Evolutionary conservation across 1,140 invertebrate species (phyloP).

Genomic region (Mya arenaria): DNA sequence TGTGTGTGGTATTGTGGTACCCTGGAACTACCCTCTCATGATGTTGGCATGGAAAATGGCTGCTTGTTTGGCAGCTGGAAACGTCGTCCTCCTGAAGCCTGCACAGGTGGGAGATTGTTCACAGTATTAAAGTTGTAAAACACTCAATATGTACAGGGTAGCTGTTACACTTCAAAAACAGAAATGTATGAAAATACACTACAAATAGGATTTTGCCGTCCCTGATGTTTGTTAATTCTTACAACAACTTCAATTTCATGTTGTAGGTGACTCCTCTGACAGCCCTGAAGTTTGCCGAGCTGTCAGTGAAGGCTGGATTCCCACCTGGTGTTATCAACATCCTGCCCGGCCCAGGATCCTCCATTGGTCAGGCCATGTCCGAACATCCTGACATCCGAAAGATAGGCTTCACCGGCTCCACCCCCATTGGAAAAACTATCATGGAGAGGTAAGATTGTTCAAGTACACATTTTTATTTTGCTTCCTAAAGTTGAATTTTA

Average conservation of each 20-base stretch:
- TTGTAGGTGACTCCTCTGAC: slow-evolving; percentile 88
- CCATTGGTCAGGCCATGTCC: slow-evolving; percentile 92
- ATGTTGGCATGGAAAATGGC: slow-evolving; percentile 85
- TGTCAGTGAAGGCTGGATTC: slow-evolving; percentile 92
- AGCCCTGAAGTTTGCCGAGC: slow-evolving; percentile 96
- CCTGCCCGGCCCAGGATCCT: slow-evolving; percentile 89
- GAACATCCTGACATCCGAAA: slow-evolving; percentile 93
- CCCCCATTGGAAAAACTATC: slow-evolving; percentile 91
- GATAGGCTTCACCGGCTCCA: slow-evolving; percentile 97
- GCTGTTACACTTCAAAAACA: too few relatives aligned
- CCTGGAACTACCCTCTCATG: slow-evolving; percentile 85
- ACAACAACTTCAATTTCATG: too few relatives aligned
- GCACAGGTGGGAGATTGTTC: slow-evolving; percentile 85
- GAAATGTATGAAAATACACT: too few relatives aligned
- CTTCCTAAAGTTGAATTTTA: too few relatives aligned
- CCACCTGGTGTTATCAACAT: slow-evolving; percentile 98
- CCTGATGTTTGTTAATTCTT: not conserved
- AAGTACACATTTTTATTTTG: too few relatives aligned
- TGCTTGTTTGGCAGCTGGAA: slow-evolving; percentile 85
- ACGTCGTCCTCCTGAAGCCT: slow-evolving; percentile 86
- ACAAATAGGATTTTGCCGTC: too few relatives aligned
- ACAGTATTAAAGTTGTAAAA: not conserved
- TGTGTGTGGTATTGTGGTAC: slow-evolving; percentile 85
- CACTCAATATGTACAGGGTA: too few relatives aligned
- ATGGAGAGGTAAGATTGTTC: slow-evolving; percentile 88